These are phyloP conservation scores for Homarus americanus DNA, from an alignment of 1,140 invertebrate species.

Conservation along the genomic window DNA sequence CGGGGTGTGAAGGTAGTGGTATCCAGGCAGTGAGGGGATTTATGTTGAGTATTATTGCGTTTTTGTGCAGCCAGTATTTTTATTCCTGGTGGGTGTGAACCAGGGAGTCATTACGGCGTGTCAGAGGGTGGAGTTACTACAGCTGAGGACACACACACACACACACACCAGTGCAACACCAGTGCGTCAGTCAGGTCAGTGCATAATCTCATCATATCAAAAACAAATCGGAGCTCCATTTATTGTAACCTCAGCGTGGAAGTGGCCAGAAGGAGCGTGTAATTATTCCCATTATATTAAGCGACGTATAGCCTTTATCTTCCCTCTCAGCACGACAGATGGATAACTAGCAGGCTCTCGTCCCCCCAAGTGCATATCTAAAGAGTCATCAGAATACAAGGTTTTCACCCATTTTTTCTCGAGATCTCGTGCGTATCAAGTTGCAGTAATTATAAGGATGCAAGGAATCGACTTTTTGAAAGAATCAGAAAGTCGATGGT, in stretches of 20 bases:
- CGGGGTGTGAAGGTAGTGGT: background rate
- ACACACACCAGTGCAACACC: background rate
- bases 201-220: no score
- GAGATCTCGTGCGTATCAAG: background rate
- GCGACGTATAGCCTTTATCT: no score
- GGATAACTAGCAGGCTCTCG: no score
- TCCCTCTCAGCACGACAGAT: no score
- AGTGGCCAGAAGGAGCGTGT: no score
- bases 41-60: background rate
- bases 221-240: no score
- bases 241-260: no score
- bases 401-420: background rate
- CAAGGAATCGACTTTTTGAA: background rate
- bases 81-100: background rate
- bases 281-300: no score
- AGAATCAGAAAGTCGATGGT: background rate
- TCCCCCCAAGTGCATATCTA: background rate
- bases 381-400: background rate
- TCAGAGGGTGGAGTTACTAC: no score
- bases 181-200: no score
- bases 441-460: conserved; percentile 14
- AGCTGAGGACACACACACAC: no score
- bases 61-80: background rate
- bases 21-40: background rate
- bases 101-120: no score